A percentile compares a stretch with the other conserved stretches of the same genome.
Evolutionary conservation across 2,888 invertebrate species (phyloP).

Genomic region (Epirrita christyi): DNA sequence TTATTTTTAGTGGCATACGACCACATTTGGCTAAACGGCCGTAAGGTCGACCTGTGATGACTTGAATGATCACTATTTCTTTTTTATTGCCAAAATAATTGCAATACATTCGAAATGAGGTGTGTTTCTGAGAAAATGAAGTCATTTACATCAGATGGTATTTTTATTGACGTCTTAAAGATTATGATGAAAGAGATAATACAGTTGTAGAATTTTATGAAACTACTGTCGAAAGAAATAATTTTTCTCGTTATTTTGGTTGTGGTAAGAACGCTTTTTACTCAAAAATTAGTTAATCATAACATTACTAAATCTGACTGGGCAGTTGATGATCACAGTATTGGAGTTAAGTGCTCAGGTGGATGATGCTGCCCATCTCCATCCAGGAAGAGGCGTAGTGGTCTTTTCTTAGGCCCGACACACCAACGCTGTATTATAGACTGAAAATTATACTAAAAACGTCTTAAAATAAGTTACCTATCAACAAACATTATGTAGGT

Average conservation of each 20-base stretch:
- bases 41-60: conserved; percentile 26
- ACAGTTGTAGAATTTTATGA: conserved; percentile 29
- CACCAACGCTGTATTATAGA: background rate
- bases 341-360: too few species aligned
- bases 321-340: too few species aligned
- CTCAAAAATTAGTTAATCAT: background rate
- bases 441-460: background rate
- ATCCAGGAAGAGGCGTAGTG: too few species aligned
- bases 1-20: conserved; percentile 18
- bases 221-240: conserved; percentile 1
- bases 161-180: conserved; percentile 25
- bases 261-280: conserved; percentile 4
- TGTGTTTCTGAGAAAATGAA: conserved; percentile 32
- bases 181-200: conserved; percentile 34
- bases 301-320: background rate
- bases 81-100: conserved; percentile 28
- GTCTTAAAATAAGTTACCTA: background rate
- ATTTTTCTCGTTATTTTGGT: conserved; percentile 10
- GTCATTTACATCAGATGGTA: conserved; percentile 32
- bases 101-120: conserved; percentile 10
- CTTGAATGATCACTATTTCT: conserved; percentile 28
- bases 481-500: conserved; percentile 10
- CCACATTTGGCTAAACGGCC: conserved; percentile 23
- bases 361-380: too few species aligned
- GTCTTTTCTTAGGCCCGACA: too few species aligned